Base-by-base conservation (phyloP, 2,113 vertebrate genomes). In the Aleadryas rufinucha region DNA sequence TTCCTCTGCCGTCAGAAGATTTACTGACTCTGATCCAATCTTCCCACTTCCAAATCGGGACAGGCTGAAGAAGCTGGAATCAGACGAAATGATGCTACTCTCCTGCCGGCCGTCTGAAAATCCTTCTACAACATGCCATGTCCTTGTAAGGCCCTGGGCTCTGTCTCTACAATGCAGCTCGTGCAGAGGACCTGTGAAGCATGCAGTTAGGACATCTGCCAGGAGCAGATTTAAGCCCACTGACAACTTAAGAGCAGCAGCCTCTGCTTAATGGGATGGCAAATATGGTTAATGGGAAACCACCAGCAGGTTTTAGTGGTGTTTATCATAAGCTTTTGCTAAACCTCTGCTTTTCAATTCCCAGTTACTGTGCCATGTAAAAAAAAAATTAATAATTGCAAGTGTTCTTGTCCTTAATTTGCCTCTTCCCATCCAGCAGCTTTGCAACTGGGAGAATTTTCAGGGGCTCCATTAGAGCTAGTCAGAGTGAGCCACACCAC, bases 101-200 rank as follows among this genome's bases (percentile, higher is more conserved):
- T 89, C 41, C 94, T 33, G 42, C 90, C 2, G 10, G 61, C 60
- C 5, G 18, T 66, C 87, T 83, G 69, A 92, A 96, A 96, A 94
- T 89, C 85, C 80, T 87, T 87, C 66, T 54, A 47, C 57, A 87
- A 68, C 76, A 78, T 91, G 95, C 89, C 90, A 95, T 96, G 90
- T 93, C 97, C 96, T 97, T 97, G 90, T 97, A 97, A 97, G 96
- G 96, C 57, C 74, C 93, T 93, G 56, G 69, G 68, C 89, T 95
- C 89, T 93, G 74, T 45, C 88, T 94, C 84, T 60, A 64, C 49
- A 68, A 28, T 2, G n/a, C 66, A 54, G 65, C 89, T 94, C 1
- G 7, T 60, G 71, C 90, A 74, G 44, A 60, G 45, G 70, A 94
- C 74, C 79, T 59, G 76, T 22, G 75, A 96, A 95, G 84, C 71